Evolutionary conservation across 2,113 vertebrate genomes (phyloP), one percentile per base, ranked within the genome.

Genomic region (Zapornia atra): DNA sequence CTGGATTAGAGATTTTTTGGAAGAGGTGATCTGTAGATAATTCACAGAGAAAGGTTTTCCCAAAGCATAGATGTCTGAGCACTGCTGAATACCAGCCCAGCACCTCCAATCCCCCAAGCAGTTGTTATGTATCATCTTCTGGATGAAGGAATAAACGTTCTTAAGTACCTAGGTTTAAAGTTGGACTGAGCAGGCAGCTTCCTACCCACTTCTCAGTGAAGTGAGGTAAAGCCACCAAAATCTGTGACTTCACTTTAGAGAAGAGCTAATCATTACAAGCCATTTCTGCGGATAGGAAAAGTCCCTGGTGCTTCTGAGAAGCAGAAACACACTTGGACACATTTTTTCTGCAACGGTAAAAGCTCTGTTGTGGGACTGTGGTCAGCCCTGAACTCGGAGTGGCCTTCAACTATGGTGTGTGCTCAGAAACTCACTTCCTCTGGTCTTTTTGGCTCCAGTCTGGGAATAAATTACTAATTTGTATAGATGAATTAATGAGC

Each of bases 341-440:
- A 21, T 10, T 63, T 82, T 56, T 66, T 70, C 34, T 75, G 46
- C 1, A 44, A 3, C 0, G 0, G 0, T 51, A 40, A 68, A 31
- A n/a, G 48, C 31, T 70, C 9, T 38, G 3, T 60, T 33, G 28
- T 26, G 50, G 31, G 26, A 13, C 17, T 0, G 0, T 1, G 8
- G 26, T n/a, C 59, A 88, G 18, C 8, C 17, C 44, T 40, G 40
- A 78, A 44, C 7, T 21, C 3, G 8, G 12, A 9, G 29, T 84
- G 48, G 18, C 50, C 18, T 56, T 94, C 38, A 84, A 34, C 9
- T 21, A 8, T 20, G 10, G 11, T 2, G 0, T 28, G 16, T 48
- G 44, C 54, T 15, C 44, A 69, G 51, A 53, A 3, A 59, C 7
- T 60, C 50, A 36, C 9, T 15, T 71, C 48, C 34, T 66, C 25